phyloP scores from a whole-genome alignment of 2,797 vertebrate genomes.

The Melanotaenia maccullochi region DNA sequence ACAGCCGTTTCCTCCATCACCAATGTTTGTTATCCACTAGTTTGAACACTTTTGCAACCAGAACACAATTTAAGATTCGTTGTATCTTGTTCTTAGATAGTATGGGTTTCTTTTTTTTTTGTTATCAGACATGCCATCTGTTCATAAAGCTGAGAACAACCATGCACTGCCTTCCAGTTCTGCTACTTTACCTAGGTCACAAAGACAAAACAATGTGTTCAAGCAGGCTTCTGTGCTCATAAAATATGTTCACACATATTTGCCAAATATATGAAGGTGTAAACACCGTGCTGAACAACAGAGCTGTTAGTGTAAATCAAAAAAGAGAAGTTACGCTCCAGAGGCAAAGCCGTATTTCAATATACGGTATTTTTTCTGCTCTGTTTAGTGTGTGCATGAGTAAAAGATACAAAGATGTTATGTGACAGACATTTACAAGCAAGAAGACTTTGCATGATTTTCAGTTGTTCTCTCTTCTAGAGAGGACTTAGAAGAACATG shows the following conservation, averaged over 20 bases:
- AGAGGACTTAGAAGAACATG: background rate
- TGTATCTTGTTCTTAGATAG: too few species aligned
- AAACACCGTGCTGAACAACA: background rate
- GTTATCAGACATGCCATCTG: too few species aligned
- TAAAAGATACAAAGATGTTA: too few species aligned
- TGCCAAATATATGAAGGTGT: background rate
- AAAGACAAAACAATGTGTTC: conserved; percentile 1
- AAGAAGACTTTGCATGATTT: background rate
- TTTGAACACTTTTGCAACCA: background rate
- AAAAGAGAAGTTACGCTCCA: background rate
- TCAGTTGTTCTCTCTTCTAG: background rate
- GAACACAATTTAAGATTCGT: too few species aligned
- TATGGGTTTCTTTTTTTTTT: too few species aligned
- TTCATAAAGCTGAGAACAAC: background rate
- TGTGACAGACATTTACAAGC: background rate
- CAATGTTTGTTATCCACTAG: background rate
- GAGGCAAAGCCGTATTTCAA: too few species aligned
- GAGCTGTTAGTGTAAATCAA: background rate
- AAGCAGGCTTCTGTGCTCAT: background rate
- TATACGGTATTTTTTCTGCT: too few species aligned
- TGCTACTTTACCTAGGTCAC: too few species aligned
- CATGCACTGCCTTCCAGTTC: background rate
- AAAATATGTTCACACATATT: background rate
- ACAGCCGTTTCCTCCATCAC: background rate
- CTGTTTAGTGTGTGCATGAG: too few species aligned